These are phyloP conservation scores for Barnardius zonarius DNA, from an alignment of 2,113 vertebrate species.

Conservation along the genomic window DNA sequence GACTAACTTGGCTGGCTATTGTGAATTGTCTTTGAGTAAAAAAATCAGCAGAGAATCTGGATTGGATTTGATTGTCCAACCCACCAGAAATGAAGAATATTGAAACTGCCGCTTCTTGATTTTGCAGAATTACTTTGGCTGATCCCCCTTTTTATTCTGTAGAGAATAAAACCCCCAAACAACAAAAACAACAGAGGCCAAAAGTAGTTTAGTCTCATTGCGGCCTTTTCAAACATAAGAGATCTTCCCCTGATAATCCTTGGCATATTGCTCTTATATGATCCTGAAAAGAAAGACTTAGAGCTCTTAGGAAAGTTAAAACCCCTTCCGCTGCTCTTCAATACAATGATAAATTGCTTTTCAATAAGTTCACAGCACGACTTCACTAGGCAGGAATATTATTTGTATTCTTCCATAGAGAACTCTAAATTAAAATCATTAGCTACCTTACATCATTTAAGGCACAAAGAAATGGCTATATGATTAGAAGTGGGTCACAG, in stretches of 20 bases:
- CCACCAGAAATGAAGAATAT: background rate
- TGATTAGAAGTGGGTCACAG: constrained; percentile 37
- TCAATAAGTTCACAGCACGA: background rate
- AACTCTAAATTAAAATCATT: constrained; percentile 44
- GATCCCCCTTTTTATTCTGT: background rate
- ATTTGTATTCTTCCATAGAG: constrained; percentile 53
- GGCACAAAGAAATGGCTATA: background rate
- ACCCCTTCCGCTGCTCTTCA: background rate
- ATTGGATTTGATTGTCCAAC: background rate
- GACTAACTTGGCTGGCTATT: background rate
- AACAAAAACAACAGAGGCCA: background rate
- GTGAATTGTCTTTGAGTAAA: background rate
- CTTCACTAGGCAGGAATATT: constrained; percentile 56
- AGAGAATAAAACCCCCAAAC: background rate
- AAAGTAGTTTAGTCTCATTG: background rate
- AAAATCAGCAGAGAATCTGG: background rate
- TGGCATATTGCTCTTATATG: constrained; percentile 1
- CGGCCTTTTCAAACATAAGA: constrained; percentile 38
- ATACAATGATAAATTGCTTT: constrained; percentile 21
- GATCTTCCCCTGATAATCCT: constrained; percentile 49
- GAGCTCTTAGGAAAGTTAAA: background rate
- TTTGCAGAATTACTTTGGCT: background rate
- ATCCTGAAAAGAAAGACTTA: background rate
- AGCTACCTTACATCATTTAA: background rate
- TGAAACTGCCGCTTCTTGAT: background rate